Conservation (phyloP, 2,113 vertebrate genomes). For the Rousettus leschenaultii region DNA sequence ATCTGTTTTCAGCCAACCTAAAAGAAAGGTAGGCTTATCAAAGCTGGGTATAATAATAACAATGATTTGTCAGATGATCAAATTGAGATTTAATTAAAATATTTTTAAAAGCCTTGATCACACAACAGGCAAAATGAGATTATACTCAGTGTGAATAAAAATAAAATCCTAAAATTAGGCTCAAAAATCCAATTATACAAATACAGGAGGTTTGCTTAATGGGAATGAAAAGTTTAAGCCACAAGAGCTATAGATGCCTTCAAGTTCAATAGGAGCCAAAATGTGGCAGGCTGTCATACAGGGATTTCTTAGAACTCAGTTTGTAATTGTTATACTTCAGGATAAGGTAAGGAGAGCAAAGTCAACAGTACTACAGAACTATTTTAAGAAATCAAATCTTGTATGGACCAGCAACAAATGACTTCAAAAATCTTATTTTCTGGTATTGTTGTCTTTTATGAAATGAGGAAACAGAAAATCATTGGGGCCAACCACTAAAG, state of each 20-base stretch:
- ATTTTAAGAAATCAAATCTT: background rate
- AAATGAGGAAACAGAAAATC: background rate
- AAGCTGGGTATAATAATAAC: background rate
- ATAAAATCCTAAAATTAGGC: slow-evolving; percentile 34
- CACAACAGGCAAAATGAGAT: background rate
- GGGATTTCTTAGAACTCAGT: background rate
- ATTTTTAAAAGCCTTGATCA: background rate
- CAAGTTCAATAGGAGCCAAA: background rate
- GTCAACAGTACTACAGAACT: background rate
- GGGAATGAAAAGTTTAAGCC: background rate
- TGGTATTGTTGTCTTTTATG: background rate
- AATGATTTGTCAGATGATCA: background rate
- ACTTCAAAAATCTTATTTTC: background rate
- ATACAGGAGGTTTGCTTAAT: background rate
- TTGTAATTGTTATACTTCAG: background rate
- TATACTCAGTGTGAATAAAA: slow-evolving; percentile 29
- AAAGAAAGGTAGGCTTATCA: slow-evolving; percentile 39
- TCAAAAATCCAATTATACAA: slow-evolving; percentile 10
- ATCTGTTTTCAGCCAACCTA: background rate
- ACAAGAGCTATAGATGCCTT: background rate
- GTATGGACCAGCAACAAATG: background rate
- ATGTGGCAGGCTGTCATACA: background rate
- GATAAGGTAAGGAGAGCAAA: background rate
- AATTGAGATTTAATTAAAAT: background rate
- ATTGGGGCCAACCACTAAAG: background rate